Conservation (phyloP, 2,797 vertebrate genomes). For the Momotus momota region DNA sequence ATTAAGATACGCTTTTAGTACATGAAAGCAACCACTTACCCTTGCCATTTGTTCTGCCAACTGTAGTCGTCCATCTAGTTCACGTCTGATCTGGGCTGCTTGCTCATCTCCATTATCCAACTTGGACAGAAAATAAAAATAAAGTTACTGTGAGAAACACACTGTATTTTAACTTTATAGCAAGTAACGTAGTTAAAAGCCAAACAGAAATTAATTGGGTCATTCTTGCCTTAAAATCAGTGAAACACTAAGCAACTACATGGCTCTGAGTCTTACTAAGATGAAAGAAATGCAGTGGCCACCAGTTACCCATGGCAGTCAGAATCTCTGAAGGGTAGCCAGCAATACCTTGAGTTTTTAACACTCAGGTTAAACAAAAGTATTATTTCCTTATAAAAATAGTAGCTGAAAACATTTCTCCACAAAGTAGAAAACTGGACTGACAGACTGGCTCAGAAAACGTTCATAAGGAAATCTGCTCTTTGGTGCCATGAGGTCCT, state of each 20-base stretch:
- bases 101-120: conserved; percentile 96
- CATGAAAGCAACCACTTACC: conserved; percentile 75
- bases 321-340: not conserved
- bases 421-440: not conserved
- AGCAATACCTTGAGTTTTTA: not conserved
- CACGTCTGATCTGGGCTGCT: conserved; percentile 96
- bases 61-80: conserved; percentile 92
- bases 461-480: not conserved
- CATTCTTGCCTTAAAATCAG: not conserved
- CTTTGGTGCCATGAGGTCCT: not conserved
- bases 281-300: not conserved
- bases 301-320: not conserved
- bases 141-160: not conserved
- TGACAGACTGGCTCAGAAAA: not conserved
- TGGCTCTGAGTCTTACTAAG: not conserved
- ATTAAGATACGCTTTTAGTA: not conserved
- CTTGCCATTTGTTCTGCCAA: conserved; percentile 90
- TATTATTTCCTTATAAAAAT: not conserved
- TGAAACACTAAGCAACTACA: not conserved
- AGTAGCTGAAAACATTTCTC: not conserved
- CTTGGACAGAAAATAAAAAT: conserved; percentile 76
- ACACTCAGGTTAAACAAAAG: not conserved
- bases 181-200: not conserved
- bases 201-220: not conserved
- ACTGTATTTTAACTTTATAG: not conserved